Conservation (phyloP, 2,113 vertebrate species). For the Xenopus laevis region DNA sequence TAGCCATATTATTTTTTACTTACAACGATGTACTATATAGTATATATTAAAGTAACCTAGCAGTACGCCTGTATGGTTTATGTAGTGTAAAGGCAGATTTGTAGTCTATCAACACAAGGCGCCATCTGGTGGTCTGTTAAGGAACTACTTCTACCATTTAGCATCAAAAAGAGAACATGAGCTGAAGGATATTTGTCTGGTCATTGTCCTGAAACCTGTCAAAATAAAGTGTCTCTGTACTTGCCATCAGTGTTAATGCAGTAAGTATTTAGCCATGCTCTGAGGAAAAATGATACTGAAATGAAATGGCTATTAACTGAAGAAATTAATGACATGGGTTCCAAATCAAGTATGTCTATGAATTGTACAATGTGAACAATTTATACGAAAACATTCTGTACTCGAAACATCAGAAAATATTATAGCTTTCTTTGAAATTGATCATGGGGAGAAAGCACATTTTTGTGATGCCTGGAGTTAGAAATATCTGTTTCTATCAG, state of each 20-base stretch:
- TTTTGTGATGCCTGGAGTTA: too few species aligned
- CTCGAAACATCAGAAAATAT: background rate
- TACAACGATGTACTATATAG: background rate
- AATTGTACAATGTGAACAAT: background rate
- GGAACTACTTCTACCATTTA: background rate
- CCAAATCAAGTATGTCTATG: too few species aligned
- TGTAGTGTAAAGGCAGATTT: background rate
- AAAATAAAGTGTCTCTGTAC: background rate
- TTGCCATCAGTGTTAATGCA: background rate
- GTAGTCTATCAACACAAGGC: background rate
- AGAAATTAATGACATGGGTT: background rate
- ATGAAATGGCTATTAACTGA: background rate
- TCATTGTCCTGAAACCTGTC: background rate
- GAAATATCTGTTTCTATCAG: too few species aligned
- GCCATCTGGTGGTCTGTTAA: slow-evolving; percentile 20
- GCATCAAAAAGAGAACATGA: background rate
- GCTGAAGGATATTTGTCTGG: background rate
- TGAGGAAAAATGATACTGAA: background rate
- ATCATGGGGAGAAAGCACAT: too few species aligned
- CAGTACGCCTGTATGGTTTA: background rate
- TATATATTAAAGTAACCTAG: slow-evolving; percentile 3
- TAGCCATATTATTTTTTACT: slow-evolving; percentile 15
- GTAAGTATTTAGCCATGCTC: background rate
- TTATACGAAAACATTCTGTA: background rate
- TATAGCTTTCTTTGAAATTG: too few species aligned